Evolutionary conservation across 2,797 vertebrate genomes (phyloP), one percentile per base, ranked within the genome.

Genomic region (Bufotes viridis): DNA sequence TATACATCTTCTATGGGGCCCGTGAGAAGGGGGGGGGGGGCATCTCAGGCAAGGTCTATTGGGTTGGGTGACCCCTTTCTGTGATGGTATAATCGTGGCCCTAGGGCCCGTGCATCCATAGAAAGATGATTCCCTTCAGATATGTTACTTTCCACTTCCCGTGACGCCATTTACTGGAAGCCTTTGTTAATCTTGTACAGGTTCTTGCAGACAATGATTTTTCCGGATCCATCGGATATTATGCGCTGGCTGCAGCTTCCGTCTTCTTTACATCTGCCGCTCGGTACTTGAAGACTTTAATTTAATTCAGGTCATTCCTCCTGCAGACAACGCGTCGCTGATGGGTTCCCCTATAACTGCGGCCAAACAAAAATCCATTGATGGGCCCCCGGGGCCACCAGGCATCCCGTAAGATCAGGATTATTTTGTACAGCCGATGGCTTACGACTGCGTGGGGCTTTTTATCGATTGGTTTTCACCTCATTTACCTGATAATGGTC

Each of bases 381-480:
- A 90, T 61, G 26, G 0, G 42, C 88, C 85, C 91, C 76, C 24
- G 11, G 17, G 63, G 91, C 87, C 84, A 87, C 82, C 92, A 91
- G 89, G 79, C 87, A 76, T 89, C 92, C 85, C 58, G 87, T 55
- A 91, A 87, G 57, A 85, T 90, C 81, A 90, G 90, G 60, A 80
- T 84, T 11, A 82, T 90, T 91, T 87, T 91, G 92, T 93, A 91
- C 61, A 49, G 81, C 89, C 78, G 74, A 22, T 3, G 82, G 92
- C 91, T 86, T 90, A 63, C 90, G 76, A 63, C 92, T 93, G 92
- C 90, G 91, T 88, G 81, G 84, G 49, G 90, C 89, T 78, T 92
- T 42, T 89, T 92, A 94, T 91, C 91, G 82, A 91, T 92, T 93
- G 87, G 1, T 92, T 93, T 91, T 82, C 85, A 87, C 91, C 90